These are phyloP conservation scores for Athetis lepigone DNA, from an alignment of 2,888 invertebrate species.

Conservation along the genomic window DNA sequence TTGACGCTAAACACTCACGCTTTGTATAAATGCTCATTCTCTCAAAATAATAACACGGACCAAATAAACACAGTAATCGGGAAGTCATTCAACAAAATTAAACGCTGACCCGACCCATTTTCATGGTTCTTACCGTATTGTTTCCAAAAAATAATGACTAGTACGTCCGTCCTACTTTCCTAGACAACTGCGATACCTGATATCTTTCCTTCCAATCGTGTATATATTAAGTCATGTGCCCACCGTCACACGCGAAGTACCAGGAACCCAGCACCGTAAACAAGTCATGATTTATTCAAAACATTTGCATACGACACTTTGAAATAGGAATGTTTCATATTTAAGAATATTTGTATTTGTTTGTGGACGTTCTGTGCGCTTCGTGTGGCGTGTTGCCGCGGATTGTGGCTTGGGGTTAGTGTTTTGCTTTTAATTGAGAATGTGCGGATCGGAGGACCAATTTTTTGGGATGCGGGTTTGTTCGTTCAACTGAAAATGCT, in stretches of 20 bases:
- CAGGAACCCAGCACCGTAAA: conserved; percentile 32
- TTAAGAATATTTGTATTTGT: conserved; percentile 5
- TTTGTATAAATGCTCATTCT: too few species aligned
- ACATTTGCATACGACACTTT: conserved; percentile 44
- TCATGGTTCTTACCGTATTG: background rate
- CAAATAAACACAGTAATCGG: too few species aligned
- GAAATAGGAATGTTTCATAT: conserved; percentile 18
- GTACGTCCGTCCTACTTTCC: conserved; percentile 20
- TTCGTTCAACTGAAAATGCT: background rate
- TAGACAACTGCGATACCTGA: conserved; percentile 4
- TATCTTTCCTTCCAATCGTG: conserved; percentile 36
- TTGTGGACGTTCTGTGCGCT: conserved; percentile 2
- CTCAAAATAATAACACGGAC: too few species aligned
- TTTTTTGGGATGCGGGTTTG: background rate
- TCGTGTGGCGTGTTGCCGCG: background rate
- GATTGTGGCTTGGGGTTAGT: background rate
- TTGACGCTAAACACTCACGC: too few species aligned
- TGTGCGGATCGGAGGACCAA: background rate
- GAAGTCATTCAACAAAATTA: too few species aligned
- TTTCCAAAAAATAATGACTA: conserved; percentile 23
- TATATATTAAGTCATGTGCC: conserved; percentile 28
- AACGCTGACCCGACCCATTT: conserved; percentile 14
- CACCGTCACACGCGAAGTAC: conserved; percentile 33
- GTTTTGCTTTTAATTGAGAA: background rate
- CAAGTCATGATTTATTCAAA: conserved; percentile 50